A percentile compares a stretch with the other conserved stretches of the same genome.
Conservation (phyloP, 2,797 vertebrate genomes). For the Artibeus jamaicensis region DNA sequence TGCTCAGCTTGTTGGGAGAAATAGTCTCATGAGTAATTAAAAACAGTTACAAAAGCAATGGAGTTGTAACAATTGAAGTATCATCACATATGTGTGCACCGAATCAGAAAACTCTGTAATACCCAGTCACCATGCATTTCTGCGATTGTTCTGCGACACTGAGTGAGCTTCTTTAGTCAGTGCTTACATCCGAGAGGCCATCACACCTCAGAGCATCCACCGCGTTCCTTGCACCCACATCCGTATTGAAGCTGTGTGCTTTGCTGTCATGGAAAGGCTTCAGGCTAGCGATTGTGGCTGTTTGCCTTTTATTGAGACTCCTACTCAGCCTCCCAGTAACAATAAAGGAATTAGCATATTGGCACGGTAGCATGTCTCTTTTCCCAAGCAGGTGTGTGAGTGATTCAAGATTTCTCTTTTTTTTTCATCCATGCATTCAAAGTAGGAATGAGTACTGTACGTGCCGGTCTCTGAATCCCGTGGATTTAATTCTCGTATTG, state of each 20-base stretch:
- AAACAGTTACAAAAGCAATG: conserved; percentile 64
- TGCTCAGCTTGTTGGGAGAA: conserved; percentile 57
- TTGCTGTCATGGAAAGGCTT: conserved; percentile 14
- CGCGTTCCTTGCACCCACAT: not conserved
- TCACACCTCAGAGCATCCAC: not conserved
- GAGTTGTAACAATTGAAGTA: conserved; percentile 63
- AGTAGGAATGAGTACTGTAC: not conserved
- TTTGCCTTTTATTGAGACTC: not conserved
- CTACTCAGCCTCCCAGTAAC: not conserved
- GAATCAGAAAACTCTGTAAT: conserved; percentile 46
- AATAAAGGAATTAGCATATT: not conserved
- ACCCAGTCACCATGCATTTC: not conserved
- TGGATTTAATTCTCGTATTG: not conserved
- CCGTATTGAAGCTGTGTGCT: not conserved
- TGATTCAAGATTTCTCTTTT: not conserved
- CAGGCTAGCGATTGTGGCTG: not conserved
- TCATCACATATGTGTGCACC: conserved; percentile 51
- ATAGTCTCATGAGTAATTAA: conserved; percentile 71
- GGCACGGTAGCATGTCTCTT: not conserved
- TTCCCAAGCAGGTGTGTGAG: not conserved
- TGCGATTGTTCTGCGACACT: not conserved
- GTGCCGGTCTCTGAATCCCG: not conserved
- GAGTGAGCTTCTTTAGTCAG: not conserved
- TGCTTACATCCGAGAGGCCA: not conserved
- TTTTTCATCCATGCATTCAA: not conserved